Evolutionary conservation across 1,140 invertebrate species (phyloP).

Genomic region (Delia radicum): DNA sequence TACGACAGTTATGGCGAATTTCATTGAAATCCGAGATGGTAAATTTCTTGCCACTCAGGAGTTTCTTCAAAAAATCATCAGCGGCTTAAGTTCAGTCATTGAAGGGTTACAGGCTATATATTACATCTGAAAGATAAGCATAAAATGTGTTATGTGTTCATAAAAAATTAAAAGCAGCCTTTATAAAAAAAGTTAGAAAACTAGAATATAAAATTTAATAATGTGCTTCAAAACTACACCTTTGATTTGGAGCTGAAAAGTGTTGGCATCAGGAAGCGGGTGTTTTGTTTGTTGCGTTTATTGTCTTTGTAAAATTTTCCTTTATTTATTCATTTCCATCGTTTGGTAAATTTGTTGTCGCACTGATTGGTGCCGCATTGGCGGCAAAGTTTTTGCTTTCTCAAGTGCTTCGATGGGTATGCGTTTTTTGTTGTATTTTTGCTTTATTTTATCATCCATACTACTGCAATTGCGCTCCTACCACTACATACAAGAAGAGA

Average conservation of each 20-base stretch:
- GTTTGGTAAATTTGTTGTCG: slow-evolving; percentile 17
- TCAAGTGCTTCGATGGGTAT: slow-evolving; percentile 25
- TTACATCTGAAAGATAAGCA: too few relatives aligned
- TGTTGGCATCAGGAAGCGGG: slow-evolving; percentile 14
- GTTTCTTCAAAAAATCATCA: too few relatives aligned
- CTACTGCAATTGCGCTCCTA: not conserved
- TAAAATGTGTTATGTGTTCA: too few relatives aligned
- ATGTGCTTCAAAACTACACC: too few relatives aligned
- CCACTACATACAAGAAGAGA: not conserved
- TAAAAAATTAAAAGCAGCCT: too few relatives aligned
- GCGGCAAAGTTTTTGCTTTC: slow-evolving; percentile 29
- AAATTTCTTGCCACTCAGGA: too few relatives aligned
- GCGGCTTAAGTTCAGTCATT: too few relatives aligned
- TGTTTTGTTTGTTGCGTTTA: slow-evolving; percentile 10
- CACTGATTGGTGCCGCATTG: slow-evolving; percentile 30
- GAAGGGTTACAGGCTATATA: too few relatives aligned
- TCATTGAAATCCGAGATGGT: too few relatives aligned
- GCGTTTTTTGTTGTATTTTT: not conserved
- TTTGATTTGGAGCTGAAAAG: not conserved
- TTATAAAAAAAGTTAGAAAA: too few relatives aligned
- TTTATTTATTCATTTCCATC: slow-evolving; percentile 20
- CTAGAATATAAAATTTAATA: too few relatives aligned
- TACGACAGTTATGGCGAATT: too few relatives aligned
- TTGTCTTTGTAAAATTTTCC: not conserved
- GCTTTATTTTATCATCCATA: not conserved